Evolutionary conservation across 30 jellyfish, hydroid and myxozoan species (phyloP).

Genomic region (Chrysaora quinquecirrha): DNA sequence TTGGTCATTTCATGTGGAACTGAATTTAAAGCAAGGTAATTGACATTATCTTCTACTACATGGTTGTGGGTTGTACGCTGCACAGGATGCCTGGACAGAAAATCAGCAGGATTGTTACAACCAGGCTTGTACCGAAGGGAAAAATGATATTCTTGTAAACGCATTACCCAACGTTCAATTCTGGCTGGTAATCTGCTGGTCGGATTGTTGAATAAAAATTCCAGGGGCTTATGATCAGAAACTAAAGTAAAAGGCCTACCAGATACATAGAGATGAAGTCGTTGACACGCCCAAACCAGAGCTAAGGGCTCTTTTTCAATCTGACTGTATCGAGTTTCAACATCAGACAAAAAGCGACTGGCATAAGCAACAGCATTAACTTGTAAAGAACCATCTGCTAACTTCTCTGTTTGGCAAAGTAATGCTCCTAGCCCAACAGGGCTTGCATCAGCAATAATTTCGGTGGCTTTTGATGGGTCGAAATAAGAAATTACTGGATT

Average conservation of each 20-base stretch:
- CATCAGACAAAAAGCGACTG: slow-evolving; percentile 24
- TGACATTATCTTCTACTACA: slow-evolving; percentile 37
- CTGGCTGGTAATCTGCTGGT: slow-evolving; percentile 24
- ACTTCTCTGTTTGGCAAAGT: neutral
- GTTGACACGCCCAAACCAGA: slow-evolving; percentile 44
- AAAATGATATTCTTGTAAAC: slow-evolving; percentile 26
- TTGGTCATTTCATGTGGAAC: slow-evolving; percentile 34
- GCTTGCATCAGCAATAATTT: slow-evolving; percentile 51
- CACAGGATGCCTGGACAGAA: slow-evolving; percentile 41
- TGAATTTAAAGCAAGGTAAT: slow-evolving; percentile 5
- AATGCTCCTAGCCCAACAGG: too few species aligned
- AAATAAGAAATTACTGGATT: slow-evolving; percentile 5
- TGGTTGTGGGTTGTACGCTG: neutral
- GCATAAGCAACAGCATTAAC: slow-evolving; percentile 19
- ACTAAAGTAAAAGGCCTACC: slow-evolving; percentile 15
- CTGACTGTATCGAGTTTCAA: slow-evolving; percentile 38
- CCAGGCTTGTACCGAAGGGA: slow-evolving; percentile 22
- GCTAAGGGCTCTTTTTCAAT: slow-evolving; percentile 49
- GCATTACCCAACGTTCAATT: slow-evolving; percentile 20
- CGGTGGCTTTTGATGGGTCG: slow-evolving; percentile 23
- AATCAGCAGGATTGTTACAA: slow-evolving; percentile 35
- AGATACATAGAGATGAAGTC: slow-evolving; percentile 6
- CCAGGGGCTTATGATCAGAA: slow-evolving; percentile 54
- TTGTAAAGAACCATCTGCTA: slow-evolving; percentile 13
- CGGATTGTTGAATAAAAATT: neutral